A percentile compares a stretch with the other conserved stretches of the same genome.
Evolutionary conservation across 2,888 invertebrate species (phyloP).

Genomic region (Strigamia crassipes): DNA sequence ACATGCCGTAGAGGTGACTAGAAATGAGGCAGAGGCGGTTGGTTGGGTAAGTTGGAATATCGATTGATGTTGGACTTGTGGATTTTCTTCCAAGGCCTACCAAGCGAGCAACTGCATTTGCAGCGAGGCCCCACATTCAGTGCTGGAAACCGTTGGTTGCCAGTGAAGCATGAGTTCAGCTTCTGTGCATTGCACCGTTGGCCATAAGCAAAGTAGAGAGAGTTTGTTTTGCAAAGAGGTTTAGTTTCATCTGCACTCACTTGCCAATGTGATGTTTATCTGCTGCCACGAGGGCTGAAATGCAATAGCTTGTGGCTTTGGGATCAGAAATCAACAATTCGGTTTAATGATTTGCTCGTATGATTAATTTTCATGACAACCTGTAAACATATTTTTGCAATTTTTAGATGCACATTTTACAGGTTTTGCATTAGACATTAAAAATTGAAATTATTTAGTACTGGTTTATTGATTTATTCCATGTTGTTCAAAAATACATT

Average conservation of each 20-base stretch:
- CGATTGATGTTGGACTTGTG: slow-evolving; percentile 16
- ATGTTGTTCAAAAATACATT: too few species aligned
- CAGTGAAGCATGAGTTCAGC: slow-evolving; percentile 11
- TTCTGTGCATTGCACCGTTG: slow-evolving; percentile 12
- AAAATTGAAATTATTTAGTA: too few species aligned
- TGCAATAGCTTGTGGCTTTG: neutral
- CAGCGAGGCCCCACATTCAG: slow-evolving; percentile 6
- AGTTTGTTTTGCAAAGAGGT: slow-evolving; percentile 5
- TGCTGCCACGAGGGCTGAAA: neutral
- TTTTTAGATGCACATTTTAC: neutral
- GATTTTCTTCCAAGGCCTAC: slow-evolving; percentile 21
- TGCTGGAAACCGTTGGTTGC: slow-evolving; percentile 16
- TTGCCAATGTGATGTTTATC: neutral
- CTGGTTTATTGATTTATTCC: too few species aligned
- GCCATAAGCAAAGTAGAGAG: neutral
- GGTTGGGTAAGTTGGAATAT: slow-evolving; percentile 16
- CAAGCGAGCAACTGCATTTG: slow-evolving; percentile 21
- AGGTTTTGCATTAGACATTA: too few species aligned
- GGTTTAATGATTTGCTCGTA: neutral
- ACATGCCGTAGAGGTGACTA: slow-evolving; percentile 21
- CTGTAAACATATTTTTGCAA: neutral
- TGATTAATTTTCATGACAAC: neutral
- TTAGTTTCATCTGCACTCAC: neutral
- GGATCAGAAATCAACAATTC: neutral
- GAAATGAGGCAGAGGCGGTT: slow-evolving; percentile 16